Base-by-base conservation (phyloP, 2,113 vertebrate genomes). In the Aplodontia rufa region DNA sequence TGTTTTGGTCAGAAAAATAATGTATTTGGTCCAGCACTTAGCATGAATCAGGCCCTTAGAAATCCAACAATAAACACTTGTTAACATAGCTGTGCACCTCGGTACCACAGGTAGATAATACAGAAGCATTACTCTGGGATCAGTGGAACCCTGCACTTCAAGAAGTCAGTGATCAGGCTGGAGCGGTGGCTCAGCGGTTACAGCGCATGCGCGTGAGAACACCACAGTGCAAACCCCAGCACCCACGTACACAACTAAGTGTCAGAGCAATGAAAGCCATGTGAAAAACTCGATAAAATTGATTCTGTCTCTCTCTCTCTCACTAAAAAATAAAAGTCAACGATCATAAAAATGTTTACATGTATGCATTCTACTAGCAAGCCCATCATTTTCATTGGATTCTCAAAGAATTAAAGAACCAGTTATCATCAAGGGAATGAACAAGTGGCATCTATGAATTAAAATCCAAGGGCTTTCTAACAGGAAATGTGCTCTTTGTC, bases 401-500 rank as follows among this genome's bases (percentile, higher is more conserved):
- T 71, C 47, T 78, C 37, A 74, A 71, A 75, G 24, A 30, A 3
- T 64, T 64, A 78, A 78, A 37, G 55, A 51, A 58, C 4, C 16
- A 71, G 40, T 51, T 66, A 12, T 81, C 42, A 47, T 22, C 78
- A 82, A 64, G 17, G 94, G 45, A 80, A 22, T 47, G 51, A 68
- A 9, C 32, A 11, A 49, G 12, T 62, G 17, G 8, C 17, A 51
- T 55, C 35, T 55, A n/a, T 51, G 35, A 60, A 40, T 71, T 62
- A n/a, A 80, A 76, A 13, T 49, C n/a, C 22, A 83, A 55, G 8
- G 6, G 22, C 28, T 80, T 79, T 86, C 94, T 97, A 91, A 98
- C 90, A 93, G 76, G 82, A 92, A 0, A 86, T 98, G 6, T 95
- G n/a, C 87, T 97, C 86, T 92, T 97, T 87, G 49, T 98, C 88